Evolutionary conservation across 2,113 vertebrate species (phyloP).

Genomic region (Xerus inauris): DNA sequence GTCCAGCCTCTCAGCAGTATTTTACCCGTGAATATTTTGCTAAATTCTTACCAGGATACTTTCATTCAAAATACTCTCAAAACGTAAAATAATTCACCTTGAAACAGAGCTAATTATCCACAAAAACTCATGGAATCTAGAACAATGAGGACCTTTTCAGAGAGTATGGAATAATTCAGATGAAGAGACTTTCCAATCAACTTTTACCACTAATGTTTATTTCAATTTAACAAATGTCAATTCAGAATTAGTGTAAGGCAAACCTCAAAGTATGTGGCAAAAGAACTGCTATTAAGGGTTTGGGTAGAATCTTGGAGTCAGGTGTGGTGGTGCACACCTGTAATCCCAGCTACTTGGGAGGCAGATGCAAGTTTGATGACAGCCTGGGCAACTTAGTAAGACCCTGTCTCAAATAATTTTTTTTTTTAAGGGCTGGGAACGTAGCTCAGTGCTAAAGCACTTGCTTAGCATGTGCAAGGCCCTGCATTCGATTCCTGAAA

Average conservation of each 20-base stretch:
- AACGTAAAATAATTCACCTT: neutral
- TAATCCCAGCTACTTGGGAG: neutral
- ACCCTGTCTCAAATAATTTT: neutral
- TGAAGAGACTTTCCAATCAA: conserved; percentile 43
- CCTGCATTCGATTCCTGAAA: neutral
- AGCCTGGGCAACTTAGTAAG: neutral
- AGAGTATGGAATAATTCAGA: conserved; percentile 42
- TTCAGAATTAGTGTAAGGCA: conserved; percentile 79
- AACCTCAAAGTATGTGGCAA: conserved; percentile 71
- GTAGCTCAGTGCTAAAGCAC: neutral
- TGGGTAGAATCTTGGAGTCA: conserved; percentile 46
- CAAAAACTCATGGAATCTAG: neutral
- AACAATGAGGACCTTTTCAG: neutral
- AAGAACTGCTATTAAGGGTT: conserved; percentile 27
- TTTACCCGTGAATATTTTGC: neutral
- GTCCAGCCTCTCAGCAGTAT: neutral
- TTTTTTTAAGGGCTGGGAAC: too few relatives aligned
- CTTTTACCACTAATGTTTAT: conserved; percentile 83
- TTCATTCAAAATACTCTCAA: neutral
- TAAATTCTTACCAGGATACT: conserved; percentile 23
- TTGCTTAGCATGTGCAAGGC: neutral
- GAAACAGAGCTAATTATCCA: neutral
- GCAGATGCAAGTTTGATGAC: neutral
- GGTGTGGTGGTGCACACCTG: neutral
- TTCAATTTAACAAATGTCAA: conserved; percentile 80